phyloP scores from a whole-genome alignment of 2,113 vertebrate genomes.

The Corydoras sp. region DNA sequence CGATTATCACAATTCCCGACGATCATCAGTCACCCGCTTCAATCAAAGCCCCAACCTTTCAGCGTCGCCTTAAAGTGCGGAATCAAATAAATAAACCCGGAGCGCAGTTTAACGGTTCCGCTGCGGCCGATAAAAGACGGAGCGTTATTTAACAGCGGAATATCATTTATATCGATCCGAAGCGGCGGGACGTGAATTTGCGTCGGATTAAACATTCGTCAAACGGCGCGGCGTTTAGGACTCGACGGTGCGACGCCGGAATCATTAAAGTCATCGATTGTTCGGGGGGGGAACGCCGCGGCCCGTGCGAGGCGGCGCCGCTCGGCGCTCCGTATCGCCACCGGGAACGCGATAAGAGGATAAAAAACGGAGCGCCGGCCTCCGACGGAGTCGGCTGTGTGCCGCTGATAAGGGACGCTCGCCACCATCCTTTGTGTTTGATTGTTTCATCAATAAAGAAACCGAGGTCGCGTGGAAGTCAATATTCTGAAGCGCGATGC shows the following conservation, averaged over 20 bases:
- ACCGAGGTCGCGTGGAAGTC: constrained; percentile 36
- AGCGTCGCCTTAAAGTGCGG: too few species aligned
- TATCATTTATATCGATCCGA: constrained; percentile 1
- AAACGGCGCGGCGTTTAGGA: constrained; percentile 19
- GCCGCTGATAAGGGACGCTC: constrained; percentile 37
- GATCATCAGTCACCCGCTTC: too few species aligned
- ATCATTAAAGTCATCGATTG: constrained; percentile 24
- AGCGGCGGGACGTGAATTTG: constrained; percentile 7
- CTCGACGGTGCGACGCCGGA: constrained; percentile 1
- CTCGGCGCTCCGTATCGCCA: constrained; percentile 37
- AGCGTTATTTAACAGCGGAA: neutral
- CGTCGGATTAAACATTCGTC: constrained; percentile 7
- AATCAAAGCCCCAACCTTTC: too few species aligned
- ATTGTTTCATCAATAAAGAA: constrained; percentile 41
- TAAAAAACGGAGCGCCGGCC: constrained; percentile 27
- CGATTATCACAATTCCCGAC: too few species aligned
- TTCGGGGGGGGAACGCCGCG: constrained; percentile 5
- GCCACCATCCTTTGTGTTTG: constrained; percentile 30
- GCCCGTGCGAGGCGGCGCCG: neutral
- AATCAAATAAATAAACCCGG: too few species aligned
- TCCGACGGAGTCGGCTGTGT: constrained; percentile 16
- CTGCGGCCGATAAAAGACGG: neutral
- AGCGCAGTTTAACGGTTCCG: too few species aligned
- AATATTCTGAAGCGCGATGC: constrained; percentile 17
- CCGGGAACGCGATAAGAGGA: constrained; percentile 40